Base-by-base conservation (phyloP, 2,888 invertebrate genomes). In the Adelognathus sp. region DNA sequence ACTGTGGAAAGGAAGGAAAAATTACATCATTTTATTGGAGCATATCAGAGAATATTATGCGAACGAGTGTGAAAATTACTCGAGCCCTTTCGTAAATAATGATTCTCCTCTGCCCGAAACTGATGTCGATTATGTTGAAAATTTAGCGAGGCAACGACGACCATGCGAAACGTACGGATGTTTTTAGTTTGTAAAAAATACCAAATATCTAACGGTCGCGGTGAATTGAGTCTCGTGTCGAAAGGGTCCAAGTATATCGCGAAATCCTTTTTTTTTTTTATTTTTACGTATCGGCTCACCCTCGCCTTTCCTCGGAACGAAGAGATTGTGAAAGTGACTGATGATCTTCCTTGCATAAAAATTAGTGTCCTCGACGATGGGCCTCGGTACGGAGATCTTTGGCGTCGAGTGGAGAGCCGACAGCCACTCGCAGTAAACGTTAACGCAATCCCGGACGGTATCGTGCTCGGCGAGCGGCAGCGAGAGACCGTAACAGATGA, bases 381-480 rank as follows among this genome's bases (percentile, higher is more conserved):
- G 98, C 83, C 95, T 94, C 0, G 99, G 99, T 16, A 98, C 96
- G 84, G 97, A 96, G 67, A 97, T 94, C 87, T 97, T 96, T 0
- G 97, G 97, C 27, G 94, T 94, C 24, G 96, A 95, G 83, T 97
- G 94, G 80, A 99, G 92, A 1, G 98, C 97, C 0, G 97, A 96
- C 82, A 99, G 92, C 99, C 99, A 99, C 88, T 99, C 98, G 91
- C 98, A 98, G 90, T 99, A 99, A 36, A 99, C 96, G 90, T 97
- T 97, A 46, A 98, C 98, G 91, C 98, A 99, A 91, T 98, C 98
- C 82, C 98, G 96, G 64, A 99, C 96, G 0, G 98, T 97, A 86
- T 98, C 98, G 90, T 98, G 98, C 92, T 99, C 98, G 36, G 95
- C 94, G 56, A 99, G 92, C 0, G 98, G 98, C 52, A 99, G 92